Evolutionary conservation across 35 echinoderm and acorn worm species (phyloP).

Genomic region (Apostichopus japonicus): DNA sequence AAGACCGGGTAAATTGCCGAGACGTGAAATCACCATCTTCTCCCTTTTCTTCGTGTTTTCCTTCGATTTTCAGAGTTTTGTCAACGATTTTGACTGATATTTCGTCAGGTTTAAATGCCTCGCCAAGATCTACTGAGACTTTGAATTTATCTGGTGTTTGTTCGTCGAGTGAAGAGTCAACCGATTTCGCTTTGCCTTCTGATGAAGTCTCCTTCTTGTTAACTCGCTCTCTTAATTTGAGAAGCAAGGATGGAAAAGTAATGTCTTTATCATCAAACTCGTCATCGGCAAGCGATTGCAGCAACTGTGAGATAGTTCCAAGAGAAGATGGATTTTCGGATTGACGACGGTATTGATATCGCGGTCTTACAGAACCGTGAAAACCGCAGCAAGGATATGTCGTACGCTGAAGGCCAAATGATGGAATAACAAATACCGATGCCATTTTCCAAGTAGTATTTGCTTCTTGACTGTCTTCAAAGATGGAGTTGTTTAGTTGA

Average conservation of each 20-base stretch:
- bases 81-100: slow-evolving; percentile 29
- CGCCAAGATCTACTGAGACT: slow-evolving; percentile 9
- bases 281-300: not conserved
- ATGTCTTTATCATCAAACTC: not conserved
- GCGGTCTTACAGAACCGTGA: too few relatives aligned
- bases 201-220: not conserved
- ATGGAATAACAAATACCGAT: slow-evolving; percentile 1
- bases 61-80: not conserved
- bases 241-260: not conserved
- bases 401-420: not conserved
- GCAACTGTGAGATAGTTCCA: not conserved
- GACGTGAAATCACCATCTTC: slow-evolving; percentile 1
- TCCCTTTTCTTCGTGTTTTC: slow-evolving; percentile 10
- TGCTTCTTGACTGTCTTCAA: not conserved
- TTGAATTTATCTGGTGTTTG: not conserved
- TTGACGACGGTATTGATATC: too few relatives aligned
- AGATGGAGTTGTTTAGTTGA: not conserved
- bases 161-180: not conserved
- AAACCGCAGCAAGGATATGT: not conserved
- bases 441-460: not conserved
- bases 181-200: not conserved
- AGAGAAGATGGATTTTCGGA: not conserved
- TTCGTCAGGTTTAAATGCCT: not conserved
- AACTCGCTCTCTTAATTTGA: too few relatives aligned
- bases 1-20: slow-evolving; percentile 6